Base-by-base conservation (phyloP, 2,113 vertebrate species). In the Theristicus caerulescens region DNA sequence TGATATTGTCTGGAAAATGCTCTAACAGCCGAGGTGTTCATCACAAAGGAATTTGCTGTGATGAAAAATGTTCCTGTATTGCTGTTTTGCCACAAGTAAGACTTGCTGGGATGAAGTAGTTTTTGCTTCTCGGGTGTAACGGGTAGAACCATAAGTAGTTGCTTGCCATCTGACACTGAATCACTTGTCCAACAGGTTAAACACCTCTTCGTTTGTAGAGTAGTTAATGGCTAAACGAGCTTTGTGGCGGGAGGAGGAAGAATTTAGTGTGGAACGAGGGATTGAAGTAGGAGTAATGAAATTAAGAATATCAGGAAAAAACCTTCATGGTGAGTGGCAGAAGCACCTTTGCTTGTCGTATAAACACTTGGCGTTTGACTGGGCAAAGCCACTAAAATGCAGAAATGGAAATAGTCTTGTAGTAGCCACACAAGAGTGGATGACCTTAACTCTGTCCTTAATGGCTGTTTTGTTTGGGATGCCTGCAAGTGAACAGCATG, bases 181-280 rank as follows among this genome's bases (percentile, higher is more conserved):
- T 82, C 84, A 44, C 94, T 95, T 93, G 94, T 94, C 94, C 94
- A 62, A 95, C 93, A 97, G 96, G 96, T 96, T 90, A 62, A 38
- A 94, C 54, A 54, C 78, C 95, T 89, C 77, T 47, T 24, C 55
- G 32, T 44, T 54, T 85, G 91, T 91, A 93, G 94, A 46, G 94
- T 88, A 93, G 96, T 59, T 72, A 92, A 49, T 92, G 90, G 88
- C 93, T 76, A 90, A 82, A 96, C 69, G 16, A 89, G 93, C 90
- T 95, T 81, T 88, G 94, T 81, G 93, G 90, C 49, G 6, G 96
- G 94, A 96, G 95, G 90, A 94, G 96, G 42, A 81, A 73, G 96
- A 88, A 92, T 93, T 92, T 95, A 96, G 91, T 95, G 58, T 96
- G 96, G 69, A 94, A 84, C 93, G 5, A 96, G 95, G 94, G 96